Conservation (phyloP, 2,888 invertebrate species). For the Adelphocoris suturalis region DNA sequence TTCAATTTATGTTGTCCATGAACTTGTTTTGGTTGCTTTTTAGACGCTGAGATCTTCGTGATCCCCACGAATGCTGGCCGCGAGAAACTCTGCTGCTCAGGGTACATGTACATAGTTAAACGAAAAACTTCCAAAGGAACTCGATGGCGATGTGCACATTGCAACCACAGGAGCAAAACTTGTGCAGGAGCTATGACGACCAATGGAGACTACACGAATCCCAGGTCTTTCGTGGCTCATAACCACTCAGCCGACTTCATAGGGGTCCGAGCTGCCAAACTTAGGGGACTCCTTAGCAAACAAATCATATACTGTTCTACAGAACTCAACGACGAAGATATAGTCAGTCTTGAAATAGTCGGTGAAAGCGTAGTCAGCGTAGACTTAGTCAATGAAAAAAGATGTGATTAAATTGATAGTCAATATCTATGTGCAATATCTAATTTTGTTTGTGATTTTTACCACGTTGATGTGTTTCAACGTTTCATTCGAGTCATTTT, state of each 20-base stretch:
- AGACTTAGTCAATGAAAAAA: background rate
- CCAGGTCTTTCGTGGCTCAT: background rate
- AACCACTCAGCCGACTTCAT: constrained; percentile 2
- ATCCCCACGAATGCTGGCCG: constrained; percentile 38
- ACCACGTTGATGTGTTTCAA: background rate
- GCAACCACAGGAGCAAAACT: background rate
- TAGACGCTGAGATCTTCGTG: constrained; percentile 29
- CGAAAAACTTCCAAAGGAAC: constrained; percentile 23
- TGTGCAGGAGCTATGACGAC: constrained; percentile 34
- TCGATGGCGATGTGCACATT: constrained; percentile 5
- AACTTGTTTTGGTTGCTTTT: background rate
- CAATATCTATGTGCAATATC: background rate
- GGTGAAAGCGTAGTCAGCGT: background rate
- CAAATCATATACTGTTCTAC: constrained; percentile 6
- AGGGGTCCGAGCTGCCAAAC: constrained; percentile 15
- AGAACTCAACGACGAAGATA: constrained; percentile 1
- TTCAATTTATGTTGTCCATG: background rate
- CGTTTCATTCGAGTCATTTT: background rate
- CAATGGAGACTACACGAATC: background rate
- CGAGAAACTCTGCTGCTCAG: constrained; percentile 37
- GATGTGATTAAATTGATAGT: background rate
- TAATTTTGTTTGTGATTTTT: background rate
- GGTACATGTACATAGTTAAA: constrained; percentile 60
- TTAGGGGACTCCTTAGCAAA: background rate
- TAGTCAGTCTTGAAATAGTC: background rate